Evolutionary conservation across 2,113 vertebrate genomes (phyloP).

Genomic region (Python bivittatus): DNA sequence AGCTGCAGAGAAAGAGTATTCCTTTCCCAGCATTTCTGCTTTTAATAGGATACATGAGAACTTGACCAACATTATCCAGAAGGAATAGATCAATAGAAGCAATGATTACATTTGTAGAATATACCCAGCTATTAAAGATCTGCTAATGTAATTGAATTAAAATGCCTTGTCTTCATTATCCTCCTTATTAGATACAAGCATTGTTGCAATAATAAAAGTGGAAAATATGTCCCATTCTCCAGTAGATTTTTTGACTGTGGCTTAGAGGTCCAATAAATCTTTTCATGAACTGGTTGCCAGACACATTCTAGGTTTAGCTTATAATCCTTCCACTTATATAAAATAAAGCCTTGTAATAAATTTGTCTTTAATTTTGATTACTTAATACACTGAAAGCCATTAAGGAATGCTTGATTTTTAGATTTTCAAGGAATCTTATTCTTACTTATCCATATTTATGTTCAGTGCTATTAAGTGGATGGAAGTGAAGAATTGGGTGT

Average conservation of each 20-base stretch:
- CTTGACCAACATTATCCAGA: background rate
- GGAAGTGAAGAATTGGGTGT: background rate
- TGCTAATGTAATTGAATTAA: background rate
- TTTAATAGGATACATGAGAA: conserved; percentile 32
- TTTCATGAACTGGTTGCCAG: background rate
- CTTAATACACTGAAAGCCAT: background rate
- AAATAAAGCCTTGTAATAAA: background rate
- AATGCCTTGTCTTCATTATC: background rate
- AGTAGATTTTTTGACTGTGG: background rate
- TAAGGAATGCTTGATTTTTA: background rate
- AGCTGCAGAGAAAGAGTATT: background rate
- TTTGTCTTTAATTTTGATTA: background rate
- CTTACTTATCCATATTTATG: background rate
- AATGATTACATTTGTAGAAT: background rate
- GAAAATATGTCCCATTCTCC: background rate
- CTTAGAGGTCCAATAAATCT: background rate
- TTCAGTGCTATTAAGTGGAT: background rate
- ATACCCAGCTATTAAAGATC: background rate
- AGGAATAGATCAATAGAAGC: background rate
- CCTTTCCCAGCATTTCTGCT: background rate
- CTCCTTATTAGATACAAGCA: background rate
- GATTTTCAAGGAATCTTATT: background rate
- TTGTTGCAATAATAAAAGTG: background rate
- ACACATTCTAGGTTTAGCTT: background rate
- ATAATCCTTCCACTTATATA: background rate